Conservation (phyloP, 2,797 vertebrate genomes). For the Craterocephalus amniculus region DNA sequence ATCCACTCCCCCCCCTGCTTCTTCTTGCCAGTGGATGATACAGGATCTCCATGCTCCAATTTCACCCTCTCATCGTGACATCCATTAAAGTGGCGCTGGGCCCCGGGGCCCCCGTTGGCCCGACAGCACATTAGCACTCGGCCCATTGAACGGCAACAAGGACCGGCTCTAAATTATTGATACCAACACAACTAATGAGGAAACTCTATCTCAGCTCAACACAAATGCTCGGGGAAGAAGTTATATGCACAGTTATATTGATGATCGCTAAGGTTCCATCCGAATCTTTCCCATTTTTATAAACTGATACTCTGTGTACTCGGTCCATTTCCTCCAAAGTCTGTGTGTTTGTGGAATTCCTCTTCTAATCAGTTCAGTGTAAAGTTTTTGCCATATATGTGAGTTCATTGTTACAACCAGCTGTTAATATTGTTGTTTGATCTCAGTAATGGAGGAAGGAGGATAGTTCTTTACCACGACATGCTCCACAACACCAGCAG, state of each 20-base stretch:
- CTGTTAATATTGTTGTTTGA: not conserved
- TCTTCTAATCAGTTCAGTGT: conserved; percentile 21
- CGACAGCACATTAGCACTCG: conserved; percentile 89
- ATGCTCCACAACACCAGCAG: conserved; percentile 44
- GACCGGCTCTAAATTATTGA: conserved; percentile 87
- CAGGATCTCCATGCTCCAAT: conserved; percentile 82
- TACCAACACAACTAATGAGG: conserved; percentile 88
- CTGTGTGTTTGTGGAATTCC: conserved; percentile 26
- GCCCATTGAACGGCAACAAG: conserved; percentile 88
- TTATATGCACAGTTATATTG: conserved; percentile 30
- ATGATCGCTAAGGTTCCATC: conserved; percentile 23
- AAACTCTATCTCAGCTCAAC: conserved; percentile 77
- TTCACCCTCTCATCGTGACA: conserved; percentile 90
- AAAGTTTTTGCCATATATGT: conserved; percentile 7
- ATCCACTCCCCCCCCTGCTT: conserved; percentile 25
- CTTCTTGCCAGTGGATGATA: conserved; percentile 73
- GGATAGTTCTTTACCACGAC: conserved; percentile 11
- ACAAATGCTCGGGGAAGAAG: conserved; percentile 27
- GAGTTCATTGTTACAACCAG: conserved; percentile 4
- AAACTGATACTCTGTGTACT: conserved; percentile 40
- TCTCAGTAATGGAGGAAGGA: conserved; percentile 5
- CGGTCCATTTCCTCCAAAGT: conserved; percentile 32
- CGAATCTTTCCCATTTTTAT: conserved; percentile 41
- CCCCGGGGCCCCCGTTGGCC: conserved; percentile 76
- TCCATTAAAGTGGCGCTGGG: conserved; percentile 87